A percentile compares a stretch with the other conserved stretches of the same genome.
Evolutionary conservation across 2,888 invertebrate species (phyloP).

Genomic region (Drosophila mercatorum): DNA sequence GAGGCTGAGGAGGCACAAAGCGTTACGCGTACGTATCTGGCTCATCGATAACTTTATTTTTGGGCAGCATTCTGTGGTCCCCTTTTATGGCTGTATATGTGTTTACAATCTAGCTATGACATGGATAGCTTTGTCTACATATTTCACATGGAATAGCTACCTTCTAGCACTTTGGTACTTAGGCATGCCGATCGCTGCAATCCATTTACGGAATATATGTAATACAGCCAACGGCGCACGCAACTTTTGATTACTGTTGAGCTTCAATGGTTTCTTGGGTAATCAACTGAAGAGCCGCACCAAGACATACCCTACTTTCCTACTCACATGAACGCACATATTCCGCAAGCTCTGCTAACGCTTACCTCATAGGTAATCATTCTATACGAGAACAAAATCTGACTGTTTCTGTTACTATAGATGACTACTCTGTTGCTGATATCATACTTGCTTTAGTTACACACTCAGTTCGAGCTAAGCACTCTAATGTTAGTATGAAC

Average conservation of each 20-base stretch:
- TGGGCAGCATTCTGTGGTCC: conserved; percentile 50
- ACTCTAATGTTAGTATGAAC: background rate
- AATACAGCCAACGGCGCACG: conserved; percentile 32
- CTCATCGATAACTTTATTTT: conserved; percentile 74
- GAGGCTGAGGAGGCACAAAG: conserved; percentile 35
- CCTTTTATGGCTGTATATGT: conserved; percentile 48
- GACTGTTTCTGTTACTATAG: background rate
- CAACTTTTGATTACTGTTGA: conserved; percentile 53
- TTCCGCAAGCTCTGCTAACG: background rate
- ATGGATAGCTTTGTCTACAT: conserved; percentile 25
- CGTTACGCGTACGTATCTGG: conserved; percentile 50
- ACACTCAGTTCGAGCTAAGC: background rate
- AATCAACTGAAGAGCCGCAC: background rate
- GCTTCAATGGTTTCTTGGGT: conserved; percentile 35
- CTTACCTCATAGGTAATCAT: no score
- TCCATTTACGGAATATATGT: conserved; percentile 38
- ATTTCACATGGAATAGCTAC: conserved; percentile 14
- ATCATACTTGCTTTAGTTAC: background rate
- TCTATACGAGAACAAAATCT: background rate
- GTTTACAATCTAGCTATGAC: conserved; percentile 32
- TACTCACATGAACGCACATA: no score
- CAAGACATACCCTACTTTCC: background rate
- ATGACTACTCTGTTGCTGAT: background rate
- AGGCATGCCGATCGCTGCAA: conserved; percentile 32
- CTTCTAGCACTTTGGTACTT: conserved; percentile 14